A percentile compares a stretch with the other conserved stretches of the same genome.
These are phyloP conservation scores for Terrapene triunguis DNA, from an alignment of 2,113 vertebrate species.

Conservation along the genomic window DNA sequence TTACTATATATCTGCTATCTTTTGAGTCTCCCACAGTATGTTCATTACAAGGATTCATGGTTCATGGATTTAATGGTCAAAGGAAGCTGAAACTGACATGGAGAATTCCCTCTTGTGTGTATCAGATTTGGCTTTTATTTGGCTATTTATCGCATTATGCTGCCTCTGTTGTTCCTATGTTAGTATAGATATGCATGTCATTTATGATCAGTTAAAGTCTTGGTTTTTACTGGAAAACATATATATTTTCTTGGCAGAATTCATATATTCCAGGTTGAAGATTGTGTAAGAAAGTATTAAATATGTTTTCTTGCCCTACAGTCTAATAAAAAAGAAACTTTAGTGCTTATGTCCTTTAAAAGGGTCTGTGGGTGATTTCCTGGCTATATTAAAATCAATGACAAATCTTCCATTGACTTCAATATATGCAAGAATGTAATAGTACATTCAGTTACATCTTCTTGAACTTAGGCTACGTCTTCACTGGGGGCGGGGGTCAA, in stretches of 20 bases:
- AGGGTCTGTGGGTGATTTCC: not conserved
- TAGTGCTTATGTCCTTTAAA: not conserved
- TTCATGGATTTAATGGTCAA: not conserved
- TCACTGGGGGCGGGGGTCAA: no score
- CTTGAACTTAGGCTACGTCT: not conserved
- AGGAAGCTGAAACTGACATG: not conserved
- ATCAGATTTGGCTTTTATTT: not conserved
- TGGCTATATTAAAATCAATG: fast-evolving
- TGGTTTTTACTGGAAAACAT: not conserved
- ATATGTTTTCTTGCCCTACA: not conserved
- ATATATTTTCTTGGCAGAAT: not conserved
- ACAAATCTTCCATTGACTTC: not conserved
- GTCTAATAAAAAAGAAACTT: not conserved
- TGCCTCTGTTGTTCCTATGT: not conserved
- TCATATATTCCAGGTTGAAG: not conserved
- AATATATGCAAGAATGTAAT: not conserved
- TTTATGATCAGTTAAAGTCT: not conserved
- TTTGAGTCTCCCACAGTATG: not conserved
- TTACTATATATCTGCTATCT: not conserved
- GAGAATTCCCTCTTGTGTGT: not conserved
- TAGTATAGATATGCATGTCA: not conserved
- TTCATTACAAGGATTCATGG: not conserved
- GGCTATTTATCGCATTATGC: not conserved
- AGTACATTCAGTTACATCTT: not conserved
- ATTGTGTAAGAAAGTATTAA: fast-evolving